These are phyloP conservation scores for Sinodicranocentrus sp. DNA, from an alignment of 2,888 invertebrate species.

Conservation along the genomic window DNA sequence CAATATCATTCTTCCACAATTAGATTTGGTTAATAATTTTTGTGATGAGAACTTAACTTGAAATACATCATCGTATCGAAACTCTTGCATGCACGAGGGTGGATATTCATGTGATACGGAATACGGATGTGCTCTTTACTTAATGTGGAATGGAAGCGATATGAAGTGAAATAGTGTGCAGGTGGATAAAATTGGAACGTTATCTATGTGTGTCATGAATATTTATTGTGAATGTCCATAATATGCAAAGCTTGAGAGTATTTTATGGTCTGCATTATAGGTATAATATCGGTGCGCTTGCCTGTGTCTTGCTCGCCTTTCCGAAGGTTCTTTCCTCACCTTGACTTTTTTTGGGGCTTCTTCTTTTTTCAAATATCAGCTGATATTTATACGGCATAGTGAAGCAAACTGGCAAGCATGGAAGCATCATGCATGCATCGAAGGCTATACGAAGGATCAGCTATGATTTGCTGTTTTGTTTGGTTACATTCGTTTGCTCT, in stretches of 20 bases:
- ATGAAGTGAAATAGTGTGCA: background rate
- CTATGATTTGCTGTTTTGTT: too few relatives aligned
- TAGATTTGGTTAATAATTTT: slow-evolving; percentile 24
- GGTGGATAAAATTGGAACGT: background rate
- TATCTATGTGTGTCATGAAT: slow-evolving; percentile 21
- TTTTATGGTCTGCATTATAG: background rate
- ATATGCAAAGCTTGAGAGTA: too few relatives aligned
- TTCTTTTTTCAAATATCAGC: slow-evolving; percentile 6
- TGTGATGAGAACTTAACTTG: too few relatives aligned
- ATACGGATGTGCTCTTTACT: slow-evolving; percentile 26
- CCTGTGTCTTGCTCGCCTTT: slow-evolving; percentile 29
- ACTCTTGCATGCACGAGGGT: too few relatives aligned
- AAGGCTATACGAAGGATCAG: too few relatives aligned
- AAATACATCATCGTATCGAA: too few relatives aligned
- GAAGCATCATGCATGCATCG: too few relatives aligned
- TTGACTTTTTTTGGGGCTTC: slow-evolving; percentile 53
- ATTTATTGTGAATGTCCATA: slow-evolving; percentile 14
- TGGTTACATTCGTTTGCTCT: background rate
- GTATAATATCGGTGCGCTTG: background rate
- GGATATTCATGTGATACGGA: too few relatives aligned
- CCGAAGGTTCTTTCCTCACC: slow-evolving; percentile 56
- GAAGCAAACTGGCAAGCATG: too few relatives aligned
- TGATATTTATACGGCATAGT: background rate
- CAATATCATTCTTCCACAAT: slow-evolving; percentile 5
- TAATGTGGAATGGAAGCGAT: too few relatives aligned